These are phyloP conservation scores for Hydrozoanthus tunicans DNA, from an alignment of 64 coral and sea anemone species.

Conservation along the genomic window DNA sequence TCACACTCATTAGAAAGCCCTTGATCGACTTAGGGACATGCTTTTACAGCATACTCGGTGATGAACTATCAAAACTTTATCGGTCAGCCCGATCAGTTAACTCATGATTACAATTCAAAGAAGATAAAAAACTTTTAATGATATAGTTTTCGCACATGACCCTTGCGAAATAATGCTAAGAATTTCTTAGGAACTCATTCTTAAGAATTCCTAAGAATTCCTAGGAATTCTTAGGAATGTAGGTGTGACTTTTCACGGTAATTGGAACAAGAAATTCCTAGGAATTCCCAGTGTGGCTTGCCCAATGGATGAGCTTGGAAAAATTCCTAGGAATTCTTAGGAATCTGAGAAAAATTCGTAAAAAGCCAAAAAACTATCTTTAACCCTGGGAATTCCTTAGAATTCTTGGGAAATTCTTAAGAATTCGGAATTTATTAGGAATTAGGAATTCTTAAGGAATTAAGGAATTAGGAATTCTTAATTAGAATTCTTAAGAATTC, in stretches of 20 bases:
- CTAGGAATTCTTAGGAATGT: neutral
- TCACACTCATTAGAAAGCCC: no score
- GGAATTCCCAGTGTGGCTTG: neutral
- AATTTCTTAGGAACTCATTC: conserved; percentile 10
- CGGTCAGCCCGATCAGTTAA: no score
- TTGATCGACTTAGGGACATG: no score
- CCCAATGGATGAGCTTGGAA: no score
- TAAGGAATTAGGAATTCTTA: neutral
- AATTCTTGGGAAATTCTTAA: neutral
- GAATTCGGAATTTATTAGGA: neutral
- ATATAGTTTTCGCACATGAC: neutral
- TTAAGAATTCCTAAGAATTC: conserved; percentile 29
- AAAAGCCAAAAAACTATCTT: neutral
- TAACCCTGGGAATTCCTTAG: neutral
- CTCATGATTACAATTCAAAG: no score
- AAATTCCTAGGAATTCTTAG: no score
- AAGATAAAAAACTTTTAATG: no score
- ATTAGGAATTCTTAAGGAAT: no score
- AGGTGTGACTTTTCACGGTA: neutral
- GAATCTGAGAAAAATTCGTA: no score
- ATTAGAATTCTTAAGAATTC: neutral
- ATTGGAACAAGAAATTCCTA: neutral
- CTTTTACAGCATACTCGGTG: no score
- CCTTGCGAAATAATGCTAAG: neutral
- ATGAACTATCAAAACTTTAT: no score